These are phyloP conservation scores for Calcarius ornatus DNA, from an alignment of 2,113 vertebrate species.

Conservation along the genomic window DNA sequence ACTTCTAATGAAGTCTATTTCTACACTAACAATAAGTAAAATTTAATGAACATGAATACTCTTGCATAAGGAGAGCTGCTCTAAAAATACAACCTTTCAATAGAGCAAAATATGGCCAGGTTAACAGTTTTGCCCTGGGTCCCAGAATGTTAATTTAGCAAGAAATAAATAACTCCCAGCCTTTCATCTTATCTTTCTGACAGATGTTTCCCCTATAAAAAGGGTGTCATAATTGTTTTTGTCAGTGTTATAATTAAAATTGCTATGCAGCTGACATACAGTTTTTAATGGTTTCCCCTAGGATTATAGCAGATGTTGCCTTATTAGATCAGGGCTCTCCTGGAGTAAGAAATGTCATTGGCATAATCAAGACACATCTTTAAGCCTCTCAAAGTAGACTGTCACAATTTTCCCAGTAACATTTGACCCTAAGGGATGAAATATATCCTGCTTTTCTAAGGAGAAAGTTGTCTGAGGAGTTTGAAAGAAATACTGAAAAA, in stretches of 20 bases:
- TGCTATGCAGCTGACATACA: slow-evolving; percentile 53
- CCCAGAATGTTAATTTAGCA: background rate
- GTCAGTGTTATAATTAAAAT: slow-evolving; percentile 67
- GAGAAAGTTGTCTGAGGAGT: background rate
- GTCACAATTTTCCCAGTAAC: background rate
- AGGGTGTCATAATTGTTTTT: slow-evolving; percentile 62
- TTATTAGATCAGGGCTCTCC: slow-evolving; percentile 49
- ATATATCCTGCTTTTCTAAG: background rate
- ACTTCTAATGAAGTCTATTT: background rate
- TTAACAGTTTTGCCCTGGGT: slow-evolving; percentile 24
- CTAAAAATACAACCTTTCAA: background rate
- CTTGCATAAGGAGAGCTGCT: background rate
- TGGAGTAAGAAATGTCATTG: slow-evolving; percentile 35
- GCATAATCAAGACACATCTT: slow-evolving; percentile 43
- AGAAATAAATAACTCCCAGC: slow-evolving; percentile 52
- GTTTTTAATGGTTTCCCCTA: slow-evolving; percentile 60
- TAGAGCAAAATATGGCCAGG: background rate
- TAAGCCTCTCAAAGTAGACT: background rate
- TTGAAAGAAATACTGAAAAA: background rate
- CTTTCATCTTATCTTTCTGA: slow-evolving; percentile 63
- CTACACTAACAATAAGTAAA: background rate
- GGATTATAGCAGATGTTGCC: slow-evolving; percentile 59
- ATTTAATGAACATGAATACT: background rate
- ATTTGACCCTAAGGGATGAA: background rate
- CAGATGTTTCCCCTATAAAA: slow-evolving; percentile 63